Evolutionary conservation across 2,888 invertebrate genomes (phyloP), one percentile per base, ranked within the genome.

Genomic region (Philopedon plagiatum): DNA sequence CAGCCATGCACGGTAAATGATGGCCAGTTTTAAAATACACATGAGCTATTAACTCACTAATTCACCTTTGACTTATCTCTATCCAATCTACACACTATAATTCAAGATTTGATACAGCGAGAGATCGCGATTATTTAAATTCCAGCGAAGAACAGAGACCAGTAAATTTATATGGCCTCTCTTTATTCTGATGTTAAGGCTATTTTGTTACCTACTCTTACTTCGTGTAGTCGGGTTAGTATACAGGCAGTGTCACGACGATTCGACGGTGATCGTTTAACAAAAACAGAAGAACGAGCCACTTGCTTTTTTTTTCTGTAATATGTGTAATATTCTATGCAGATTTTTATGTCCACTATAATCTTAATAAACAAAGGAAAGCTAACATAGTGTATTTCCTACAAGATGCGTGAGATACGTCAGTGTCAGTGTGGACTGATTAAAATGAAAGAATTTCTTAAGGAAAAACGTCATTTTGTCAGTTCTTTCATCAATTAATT

Each of bases 1-100:
- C 62, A 23, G 37, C 37, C 49, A 51, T 44, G 29, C 21, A 37
- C 37, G 7, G 34, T 62, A 62, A 46, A 34, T 34, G 62, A 62
- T 51, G 37, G 49, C 51, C 49, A 63, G 37, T 1, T 37, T 37
- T 51, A 63, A 51, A 61, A 61, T 61, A 37, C 62, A 63, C 62
- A 37, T 37, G 62, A 63, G 49, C 49, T 63, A 63, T 63, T 63
- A 63, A 63, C 51, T 63, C 62, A 63, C 62, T 63, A 63, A 63
- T 63, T 63, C 62, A 63, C 51, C 37, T 63, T 49, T 63, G 62
- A 63, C 62, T 63, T 63, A 63, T 63, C 62, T 21, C 18, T 37
- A 63, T 21, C 62, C 62, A 51, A 63, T 63, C 62, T 63, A 63
- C 62, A 63, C 51, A 51, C 62, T 23, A 51, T 63, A 63, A 63